phyloP scores from a whole-genome alignment of 1,140 invertebrate genomes.

The Riptortus pedestris region DNA sequence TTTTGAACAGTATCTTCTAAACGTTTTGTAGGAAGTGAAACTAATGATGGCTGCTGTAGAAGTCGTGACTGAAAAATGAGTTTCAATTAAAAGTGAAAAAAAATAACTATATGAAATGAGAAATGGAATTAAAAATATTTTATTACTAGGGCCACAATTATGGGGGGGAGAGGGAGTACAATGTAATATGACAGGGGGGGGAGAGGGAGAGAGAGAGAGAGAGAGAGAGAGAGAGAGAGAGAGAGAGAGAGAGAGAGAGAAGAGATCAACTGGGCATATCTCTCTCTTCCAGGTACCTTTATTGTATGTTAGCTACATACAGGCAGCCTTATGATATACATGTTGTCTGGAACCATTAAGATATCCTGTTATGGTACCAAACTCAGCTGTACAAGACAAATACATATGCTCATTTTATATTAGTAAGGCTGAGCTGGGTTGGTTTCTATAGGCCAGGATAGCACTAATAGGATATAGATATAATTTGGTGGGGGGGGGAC shows the following conservation, averaged over 20 bases:
- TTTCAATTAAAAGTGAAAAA: neutral
- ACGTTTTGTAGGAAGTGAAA: neutral
- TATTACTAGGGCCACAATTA: neutral
- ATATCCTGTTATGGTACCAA: neutral
- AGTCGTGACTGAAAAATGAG: neutral
- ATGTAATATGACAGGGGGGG: neutral
- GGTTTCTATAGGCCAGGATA: neutral
- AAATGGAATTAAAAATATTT: neutral
- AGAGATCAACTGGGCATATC: no score
- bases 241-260: no score
- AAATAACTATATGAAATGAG: neutral
- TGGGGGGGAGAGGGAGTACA: neutral
- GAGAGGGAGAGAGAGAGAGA: no score
- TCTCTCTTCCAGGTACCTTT: no score
- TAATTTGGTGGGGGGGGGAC: neutral
- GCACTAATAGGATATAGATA: neutral
- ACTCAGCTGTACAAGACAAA: neutral
- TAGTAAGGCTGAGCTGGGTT: neutral
- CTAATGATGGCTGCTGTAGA: neutral
- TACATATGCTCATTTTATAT: neutral
- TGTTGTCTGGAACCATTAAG: neutral
- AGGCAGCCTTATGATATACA: no score
- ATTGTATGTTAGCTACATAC: no score
- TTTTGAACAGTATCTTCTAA: neutral
- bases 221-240: no score